phyloP scores from a whole-genome alignment of 2,888 invertebrate genomes.

The Eulithis testata region DNA sequence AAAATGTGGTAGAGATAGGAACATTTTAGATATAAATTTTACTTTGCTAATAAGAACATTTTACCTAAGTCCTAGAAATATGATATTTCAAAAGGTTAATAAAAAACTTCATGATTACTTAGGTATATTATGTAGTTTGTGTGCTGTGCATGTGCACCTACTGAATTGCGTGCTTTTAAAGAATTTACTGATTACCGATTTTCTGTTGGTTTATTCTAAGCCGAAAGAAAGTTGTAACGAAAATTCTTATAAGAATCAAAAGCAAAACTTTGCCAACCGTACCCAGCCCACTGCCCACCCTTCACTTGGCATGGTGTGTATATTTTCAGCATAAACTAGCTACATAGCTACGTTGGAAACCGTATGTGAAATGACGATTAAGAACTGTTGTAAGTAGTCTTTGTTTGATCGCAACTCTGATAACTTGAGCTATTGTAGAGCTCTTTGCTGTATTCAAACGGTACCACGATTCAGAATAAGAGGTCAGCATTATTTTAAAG shows the following conservation, averaged over 20 bases:
- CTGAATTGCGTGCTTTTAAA: no score
- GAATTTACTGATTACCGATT: background rate
- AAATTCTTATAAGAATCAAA: background rate
- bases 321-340: slow-evolving; percentile 66
- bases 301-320: slow-evolving; percentile 31
- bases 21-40: background rate
- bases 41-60: background rate
- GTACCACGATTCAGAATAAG: slow-evolving; percentile 38
- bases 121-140: no score
- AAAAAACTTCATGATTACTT: no score
- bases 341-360: slow-evolving; percentile 70
- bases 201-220: no score
- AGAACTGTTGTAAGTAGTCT: slow-evolving; percentile 83
- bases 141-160: no score
- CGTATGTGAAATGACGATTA: slow-evolving; percentile 84
- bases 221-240: no score
- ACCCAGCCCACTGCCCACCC: slow-evolving; percentile 41
- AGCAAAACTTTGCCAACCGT: slow-evolving; percentile 40
- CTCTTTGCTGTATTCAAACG: slow-evolving; percentile 57
- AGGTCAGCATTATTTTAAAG: slow-evolving; percentile 26
- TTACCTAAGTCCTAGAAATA: no score
- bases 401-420: slow-evolving; percentile 75
- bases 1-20: slow-evolving; percentile 60
- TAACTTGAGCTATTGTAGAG: slow-evolving; percentile 70
- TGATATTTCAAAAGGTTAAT: no score